Base-by-base conservation (phyloP, 2,797 vertebrate species). In the Hippocampus kuda region DNA sequence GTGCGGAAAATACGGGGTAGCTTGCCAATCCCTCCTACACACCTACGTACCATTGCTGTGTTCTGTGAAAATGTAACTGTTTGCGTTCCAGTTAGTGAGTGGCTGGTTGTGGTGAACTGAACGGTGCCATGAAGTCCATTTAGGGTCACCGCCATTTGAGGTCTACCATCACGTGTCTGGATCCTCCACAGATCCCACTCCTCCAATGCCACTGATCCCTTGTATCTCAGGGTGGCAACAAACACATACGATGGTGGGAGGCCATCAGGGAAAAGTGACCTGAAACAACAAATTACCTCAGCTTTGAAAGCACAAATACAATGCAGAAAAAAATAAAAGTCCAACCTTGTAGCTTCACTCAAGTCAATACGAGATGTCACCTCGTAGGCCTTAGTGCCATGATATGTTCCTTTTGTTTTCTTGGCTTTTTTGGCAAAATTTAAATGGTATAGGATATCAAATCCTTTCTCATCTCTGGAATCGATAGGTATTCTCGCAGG, bases 171-270 rank as follows among this genome's bases (percentile, higher is more conserved):
- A 38, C 83, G 86, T 5, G 93, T 93, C 83, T 96, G 88, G 84
- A 99, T 91, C 81, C 96, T 91, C 96, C 96, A 99, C 70, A 98
- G 87, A 83, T 99, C 95, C 97, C 96, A 98, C 0, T 93, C 90
- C 82, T 99, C 98, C 68, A 86, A 91, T 2, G 89, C 49, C 68
- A 92, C 85, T 0, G 90, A 89, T 56, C 91, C 93, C 84, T 94
- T 95, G 88, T 98, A 98, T 84, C 93, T 93, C 87, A 97, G 87
- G 1, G 96, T 98, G 73, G 96, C 93, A 77, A 99, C 95, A 81
- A 98, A 98, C 10, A 99, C 94, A 70, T 98, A 98, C 1, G 97
- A 98, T 57, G 97, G 97, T 73, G 97, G 97, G 69, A 99, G 91
- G 51, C 97, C 97, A 84, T 97, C 97, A 67, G 97, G 97, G 80